Base-by-base conservation (phyloP, 2,888 invertebrate genomes). In the Agonopterix subpropinquella region DNA sequence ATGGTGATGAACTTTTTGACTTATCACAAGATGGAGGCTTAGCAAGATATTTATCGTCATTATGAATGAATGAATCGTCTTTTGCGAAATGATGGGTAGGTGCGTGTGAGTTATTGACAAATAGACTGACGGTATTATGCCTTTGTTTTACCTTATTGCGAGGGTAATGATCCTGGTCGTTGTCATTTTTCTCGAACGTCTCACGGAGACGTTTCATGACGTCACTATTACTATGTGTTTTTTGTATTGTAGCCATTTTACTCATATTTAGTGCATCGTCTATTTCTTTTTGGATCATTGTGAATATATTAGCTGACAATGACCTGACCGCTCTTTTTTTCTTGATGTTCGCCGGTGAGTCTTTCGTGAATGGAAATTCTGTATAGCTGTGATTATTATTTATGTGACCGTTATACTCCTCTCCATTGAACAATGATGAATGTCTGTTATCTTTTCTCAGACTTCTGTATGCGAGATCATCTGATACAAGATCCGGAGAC, bases 381-480 rank as follows among this genome's bases (percentile, higher is more conserved):
- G 60, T 69, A 59, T 84, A 73, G 52, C 63, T 73, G 55, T 76
- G 76, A 60, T 87, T 88, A 54, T 89, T 90, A 61, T 89, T 89
- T 42, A 86, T 75, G 56, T 87, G 77, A 43, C 79, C 82, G 58
- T 73, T 81, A 59, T 87, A 88, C 18, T 90, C 90, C 43, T 86
- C 84, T 42, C 76, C 80, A 52, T 84, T 80, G 44, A 85, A 86
- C 15, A 89, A 73, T 7, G 89, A 80, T 47, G 89, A 89, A 74
- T 91, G 90, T 59, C 89, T 89, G 49, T 90, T 87, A 80, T 97
- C 97, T 79, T 96, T 97, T 11, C 97, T 90, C 47, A 97, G 84
- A 62, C 92, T 94, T 62, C 97, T 89, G 67, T 93, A 96, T 0
- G 97, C 97, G 68, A 97, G 83, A 81, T 97, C 97, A 73, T 97